Evolutionary conservation across 2,888 invertebrate genomes (phyloP), one percentile per base, ranked within the genome.

Genomic region (Branchellion lobata): DNA sequence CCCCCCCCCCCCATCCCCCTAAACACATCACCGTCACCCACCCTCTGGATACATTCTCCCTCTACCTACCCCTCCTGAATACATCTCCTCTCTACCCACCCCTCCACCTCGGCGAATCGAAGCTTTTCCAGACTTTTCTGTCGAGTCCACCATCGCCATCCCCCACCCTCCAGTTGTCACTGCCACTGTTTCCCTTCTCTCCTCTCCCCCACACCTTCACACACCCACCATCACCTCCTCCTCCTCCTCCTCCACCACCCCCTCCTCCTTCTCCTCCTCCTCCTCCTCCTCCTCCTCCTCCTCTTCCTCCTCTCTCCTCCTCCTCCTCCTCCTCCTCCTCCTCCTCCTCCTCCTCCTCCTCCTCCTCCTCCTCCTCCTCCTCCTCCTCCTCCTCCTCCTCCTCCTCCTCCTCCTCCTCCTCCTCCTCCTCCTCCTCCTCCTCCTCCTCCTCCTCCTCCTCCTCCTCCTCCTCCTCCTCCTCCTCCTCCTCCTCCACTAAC

Each of bases 361-460:
- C 36, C 29, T 72, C 72, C 29, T 72, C 72, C 29, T 72, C 72
- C 29, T 34, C 72, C 29, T 72, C 72, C 29, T 72, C 72, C 29
- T 72, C 33, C 29, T 36, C 1, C 31, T 73, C 24, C 31, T 73
- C 40, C 5, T 40, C 40, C 5, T 40, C 40, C 5, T 40, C 40
- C 5, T 8, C 40, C 5, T 40, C 40, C 5, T 40, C 40, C 5
- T 40, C 40, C 5, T 40, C 40, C 5, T 40, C 40, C 14, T 40
- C 40, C 5, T 40, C 40, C 5, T 40, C 40, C 5, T 40, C 40
- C 5, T 40, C 40, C 5, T 40, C 40, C 31, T 65, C 0, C 61
- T 61, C 77, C 47, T 29, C 8, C 53, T 77, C 29, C 61, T 77
- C 24, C 77, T 77, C 27, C 61, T 77, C 61, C 14, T 77, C 77